A percentile compares a stretch with the other conserved stretches of the same genome.
These are phyloP conservation scores for Meloidogyne exigua DNA, from an alignment of 1,140 invertebrate species.

Conservation along the genomic window DNA sequence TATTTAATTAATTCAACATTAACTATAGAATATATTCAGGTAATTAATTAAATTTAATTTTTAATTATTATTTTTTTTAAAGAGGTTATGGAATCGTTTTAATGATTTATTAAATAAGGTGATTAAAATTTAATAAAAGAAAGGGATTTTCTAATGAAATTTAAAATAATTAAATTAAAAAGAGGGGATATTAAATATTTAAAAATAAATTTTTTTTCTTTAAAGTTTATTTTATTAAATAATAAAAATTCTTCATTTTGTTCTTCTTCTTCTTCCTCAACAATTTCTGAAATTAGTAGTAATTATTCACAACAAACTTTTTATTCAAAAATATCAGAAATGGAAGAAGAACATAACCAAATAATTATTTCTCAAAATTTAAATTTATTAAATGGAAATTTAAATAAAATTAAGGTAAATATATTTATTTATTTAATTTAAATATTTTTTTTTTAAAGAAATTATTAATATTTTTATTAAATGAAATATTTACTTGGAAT, in stretches of 20 bases:
- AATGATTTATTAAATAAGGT: neutral
- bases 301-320: neutral
- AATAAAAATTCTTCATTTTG: neutral
- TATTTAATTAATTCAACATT: neutral
- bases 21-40: constrained; percentile 7
- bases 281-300: neutral
- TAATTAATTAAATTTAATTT: neutral
- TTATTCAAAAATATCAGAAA: neutral
- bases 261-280: neutral
- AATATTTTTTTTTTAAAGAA: neutral
- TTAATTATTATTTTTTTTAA: neutral
- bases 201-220: neutral
- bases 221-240: constrained; percentile 1
- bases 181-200: too few species aligned
- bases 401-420: neutral
- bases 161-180: neutral
- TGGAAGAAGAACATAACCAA: too few species aligned
- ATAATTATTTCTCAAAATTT: constrained; percentile 2
- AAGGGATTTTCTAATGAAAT: neutral
- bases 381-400: neutral
- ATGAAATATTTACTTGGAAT: constrained; percentile 2
- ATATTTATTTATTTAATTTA: neutral
- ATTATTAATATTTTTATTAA: constrained; percentile 3
- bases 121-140: neutral
- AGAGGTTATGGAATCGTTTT: neutral